These are phyloP conservation scores for silkworm (Bombyx mori) DNA, from an alignment of 1,140 invertebrate species.

Conservation along the genomic window DNA sequence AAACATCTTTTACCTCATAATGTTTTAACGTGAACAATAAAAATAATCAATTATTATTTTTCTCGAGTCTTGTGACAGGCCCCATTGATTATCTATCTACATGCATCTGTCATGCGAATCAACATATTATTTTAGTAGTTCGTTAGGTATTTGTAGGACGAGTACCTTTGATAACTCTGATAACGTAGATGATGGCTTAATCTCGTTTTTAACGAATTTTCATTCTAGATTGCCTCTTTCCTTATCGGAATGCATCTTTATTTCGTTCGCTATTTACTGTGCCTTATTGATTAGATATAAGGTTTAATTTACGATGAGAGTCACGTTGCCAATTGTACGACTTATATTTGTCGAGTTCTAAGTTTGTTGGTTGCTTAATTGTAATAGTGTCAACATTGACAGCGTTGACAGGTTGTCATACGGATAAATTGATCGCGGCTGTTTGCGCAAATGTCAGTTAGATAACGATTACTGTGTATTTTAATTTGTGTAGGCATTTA, in stretches of 20 bases:
- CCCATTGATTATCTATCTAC: constrained; percentile 30
- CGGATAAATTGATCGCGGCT: constrained; percentile 64
- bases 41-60: constrained; percentile 13
- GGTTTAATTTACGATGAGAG: constrained; percentile 26
- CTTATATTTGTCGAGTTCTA: constrained; percentile 41
- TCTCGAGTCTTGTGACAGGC: constrained; percentile 32
- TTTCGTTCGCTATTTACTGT: constrained; percentile 10
- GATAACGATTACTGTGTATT: constrained; percentile 60
- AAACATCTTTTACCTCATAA: no score
- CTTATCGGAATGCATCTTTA: constrained; percentile 16
- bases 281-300: constrained; percentile 30
- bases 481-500: constrained; percentile 50
- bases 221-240: constrained; percentile 40
- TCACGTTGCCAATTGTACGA: constrained; percentile 7
- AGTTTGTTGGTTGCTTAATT: constrained; percentile 64
- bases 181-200: constrained; percentile 67
- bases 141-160: constrained; percentile 46
- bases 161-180: constrained; percentile 53
- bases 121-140: constrained; percentile 41
- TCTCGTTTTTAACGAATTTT: constrained; percentile 65
- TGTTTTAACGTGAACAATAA: background rate
- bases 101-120: constrained; percentile 40
- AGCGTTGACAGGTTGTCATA: constrained; percentile 62
- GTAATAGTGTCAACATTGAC: constrained; percentile 64
- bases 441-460: constrained; percentile 61